Base-by-base conservation (phyloP, 1,140 invertebrate species). In the Caenorhabditis brenneri region DNA sequence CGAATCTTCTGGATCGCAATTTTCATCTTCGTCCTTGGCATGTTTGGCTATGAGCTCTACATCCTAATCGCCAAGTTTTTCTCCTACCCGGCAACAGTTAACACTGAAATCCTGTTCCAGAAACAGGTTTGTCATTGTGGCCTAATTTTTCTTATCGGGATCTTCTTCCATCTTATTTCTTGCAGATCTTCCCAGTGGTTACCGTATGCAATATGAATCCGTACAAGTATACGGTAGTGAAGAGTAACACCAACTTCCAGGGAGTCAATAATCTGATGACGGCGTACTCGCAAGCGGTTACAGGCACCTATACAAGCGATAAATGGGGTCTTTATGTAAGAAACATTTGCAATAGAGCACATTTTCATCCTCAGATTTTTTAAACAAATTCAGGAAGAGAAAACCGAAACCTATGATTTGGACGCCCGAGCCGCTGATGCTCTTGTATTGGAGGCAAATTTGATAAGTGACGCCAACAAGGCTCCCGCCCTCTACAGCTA, bases 121-220 rank as follows among this genome's bases (percentile, higher is more conserved):
- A 46, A 80, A 27, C 83, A 82, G 69, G 81, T 80, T 33, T 27
- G 48, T n/a, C n/a, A n/a, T n/a, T n/a, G n/a, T n/a, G n/a, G n/a
- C n/a, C n/a, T n/a, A n/a, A n/a, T n/a, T n/a, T n/a, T n/a, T n/a
- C n/a, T n/a, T n/a, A n/a, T n/a, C n/a, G n/a, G n/a, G n/a, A n/a
- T n/a, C n/a, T n/a, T n/a, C n/a, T n/a, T n/a, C n/a, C n/a, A n/a
- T n/a, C n/a, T n/a, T n/a, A n/a, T n/a, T n/a, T n/a, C n/a, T n/a
- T n/a, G n/a, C n/a, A n/a, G 83, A 31, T 36, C 10, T 84, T 80
- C 22, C 83, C 83, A 22, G 51, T 60, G 6, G 79, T 84, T 12
- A 84, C 83, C n/a, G 42, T 84, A 19, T 84, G 83, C 83, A 84
- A 80, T 27, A 51, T 53, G 36, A 84, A 84, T 39, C 83, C 83